Conservation (phyloP, 2,888 invertebrate genomes). For the Chromoteleia sp. region DNA sequence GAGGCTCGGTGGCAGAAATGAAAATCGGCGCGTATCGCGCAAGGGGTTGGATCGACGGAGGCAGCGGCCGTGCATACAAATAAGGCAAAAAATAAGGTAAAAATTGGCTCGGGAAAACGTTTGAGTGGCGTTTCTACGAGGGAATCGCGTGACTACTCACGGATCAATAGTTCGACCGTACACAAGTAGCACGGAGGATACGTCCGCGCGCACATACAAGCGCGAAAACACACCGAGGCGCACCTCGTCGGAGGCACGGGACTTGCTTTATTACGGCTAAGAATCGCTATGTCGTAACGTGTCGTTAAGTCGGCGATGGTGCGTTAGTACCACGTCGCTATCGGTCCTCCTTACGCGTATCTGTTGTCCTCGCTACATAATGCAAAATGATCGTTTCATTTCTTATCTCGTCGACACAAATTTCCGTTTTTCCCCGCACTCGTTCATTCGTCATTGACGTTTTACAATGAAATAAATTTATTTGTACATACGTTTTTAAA, state of each 20-base stretch:
- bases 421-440: conserved; percentile 23
- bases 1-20: conserved; percentile 37
- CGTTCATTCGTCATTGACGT: conserved; percentile 12
- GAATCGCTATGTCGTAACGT: conserved; percentile 64
- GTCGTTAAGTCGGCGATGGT: conserved; percentile 58
- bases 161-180: conserved; percentile 82
- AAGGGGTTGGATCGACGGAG: conserved; percentile 67
- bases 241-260: conserved; percentile 35
- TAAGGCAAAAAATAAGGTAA: conserved; percentile 68
- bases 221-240: conserved; percentile 58
- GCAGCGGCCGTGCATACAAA: conserved; percentile 70
- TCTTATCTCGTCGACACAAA: conserved; percentile 38
- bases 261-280: conserved; percentile 55
- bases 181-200: conserved; percentile 70
- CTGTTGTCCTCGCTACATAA: conserved; percentile 54
- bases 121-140: conserved; percentile 84
- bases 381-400: conserved; percentile 50
- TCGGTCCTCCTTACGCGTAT: conserved; percentile 41
- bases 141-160: conserved; percentile 84
- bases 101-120: conserved; percentile 77
- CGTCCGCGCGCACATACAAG: conserved; percentile 51
- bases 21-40: conserved; percentile 66
- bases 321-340: conserved; percentile 28
- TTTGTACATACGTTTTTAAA: too few relatives aligned
- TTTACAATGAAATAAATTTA: too few relatives aligned